Evolutionary conservation across 2,113 vertebrate species (phyloP).

Genomic region (Nothoprocta pentlandii): DNA sequence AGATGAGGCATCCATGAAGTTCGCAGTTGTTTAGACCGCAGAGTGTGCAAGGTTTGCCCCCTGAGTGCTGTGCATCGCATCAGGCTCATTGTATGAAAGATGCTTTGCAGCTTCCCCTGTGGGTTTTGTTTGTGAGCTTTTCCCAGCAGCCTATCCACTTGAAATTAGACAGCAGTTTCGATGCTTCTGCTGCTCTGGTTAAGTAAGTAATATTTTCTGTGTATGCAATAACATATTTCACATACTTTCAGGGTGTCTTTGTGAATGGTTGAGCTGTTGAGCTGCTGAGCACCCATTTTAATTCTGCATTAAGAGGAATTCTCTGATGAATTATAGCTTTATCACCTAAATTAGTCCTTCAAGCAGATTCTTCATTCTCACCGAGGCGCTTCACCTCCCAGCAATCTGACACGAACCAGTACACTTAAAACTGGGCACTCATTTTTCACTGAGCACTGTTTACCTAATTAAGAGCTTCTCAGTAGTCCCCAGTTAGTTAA

Average conservation of each 20-base stretch:
- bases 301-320: conserved; percentile 25
- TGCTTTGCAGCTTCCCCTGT: neutral
- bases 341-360: conserved; percentile 38
- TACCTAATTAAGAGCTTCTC: conserved; percentile 85
- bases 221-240: neutral
- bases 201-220: neutral
- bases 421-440: conserved; percentile 40
- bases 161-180: neutral
- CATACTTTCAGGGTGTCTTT: neutral
- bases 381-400: neutral
- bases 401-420: conserved; percentile 65
- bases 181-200: neutral
- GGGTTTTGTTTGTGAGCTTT: neutral
- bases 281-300: neutral
- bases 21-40: neutral
- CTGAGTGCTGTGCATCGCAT: neutral
- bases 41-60: neutral
- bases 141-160: neutral
- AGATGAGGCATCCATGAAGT: neutral
- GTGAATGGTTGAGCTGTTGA: neutral
- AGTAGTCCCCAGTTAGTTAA: conserved; percentile 77
- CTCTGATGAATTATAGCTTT: conserved; percentile 19
- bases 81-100: neutral
- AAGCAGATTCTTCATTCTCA: conserved; percentile 7
- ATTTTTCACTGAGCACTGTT: conserved; percentile 68